These are phyloP conservation scores for Luehdorfia chinensis DNA, from an alignment of 1,140 invertebrate species.

Conservation along the genomic window DNA sequence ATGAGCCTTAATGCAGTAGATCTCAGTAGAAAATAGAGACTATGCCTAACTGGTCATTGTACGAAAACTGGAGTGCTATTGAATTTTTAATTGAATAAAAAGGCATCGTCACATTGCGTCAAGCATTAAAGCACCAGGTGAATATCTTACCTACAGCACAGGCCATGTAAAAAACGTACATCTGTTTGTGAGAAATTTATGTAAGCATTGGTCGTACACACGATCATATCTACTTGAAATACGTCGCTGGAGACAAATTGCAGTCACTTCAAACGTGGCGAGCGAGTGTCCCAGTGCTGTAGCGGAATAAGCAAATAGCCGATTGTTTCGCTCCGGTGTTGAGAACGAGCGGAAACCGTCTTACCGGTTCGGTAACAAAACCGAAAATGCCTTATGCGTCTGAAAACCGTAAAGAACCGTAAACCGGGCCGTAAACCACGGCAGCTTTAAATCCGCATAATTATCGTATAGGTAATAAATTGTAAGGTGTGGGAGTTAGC, in stretches of 20 bases:
- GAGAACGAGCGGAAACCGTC: slow-evolving; percentile 33
- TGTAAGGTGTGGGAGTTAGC: slow-evolving; percentile 47
- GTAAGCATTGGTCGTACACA: slow-evolving; percentile 51
- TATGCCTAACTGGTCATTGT: no score
- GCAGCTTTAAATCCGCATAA: slow-evolving; percentile 71
- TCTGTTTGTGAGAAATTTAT: slow-evolving; percentile 62
- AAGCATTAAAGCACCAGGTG: slow-evolving; percentile 54
- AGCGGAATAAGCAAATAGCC: slow-evolving; percentile 54
- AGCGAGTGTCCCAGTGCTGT: slow-evolving; percentile 40
- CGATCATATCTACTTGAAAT: slow-evolving; percentile 71
- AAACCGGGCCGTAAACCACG: slow-evolving; percentile 59
- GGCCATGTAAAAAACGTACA: slow-evolving; percentile 53
- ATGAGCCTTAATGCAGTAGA: no score
- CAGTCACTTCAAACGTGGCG: slow-evolving; percentile 63
- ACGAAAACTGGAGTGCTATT: no score
- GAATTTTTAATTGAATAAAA: no score
- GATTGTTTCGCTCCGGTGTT: slow-evolving; percentile 37
- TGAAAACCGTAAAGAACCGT: slow-evolving; percentile 54
- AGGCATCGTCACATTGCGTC: no score
- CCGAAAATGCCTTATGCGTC: slow-evolving; percentile 45
- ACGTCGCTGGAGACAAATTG: slow-evolving; percentile 68
- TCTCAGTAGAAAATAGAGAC: no score
- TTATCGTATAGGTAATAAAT: slow-evolving; percentile 74
- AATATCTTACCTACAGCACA: slow-evolving; percentile 51
- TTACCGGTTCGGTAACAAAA: slow-evolving; percentile 48